Percentiles rank a stretch among this genome's conserved stretches.
phyloP scores from a whole-genome alignment of 1,140 invertebrate species.

The Meteorus sp. region DNA sequence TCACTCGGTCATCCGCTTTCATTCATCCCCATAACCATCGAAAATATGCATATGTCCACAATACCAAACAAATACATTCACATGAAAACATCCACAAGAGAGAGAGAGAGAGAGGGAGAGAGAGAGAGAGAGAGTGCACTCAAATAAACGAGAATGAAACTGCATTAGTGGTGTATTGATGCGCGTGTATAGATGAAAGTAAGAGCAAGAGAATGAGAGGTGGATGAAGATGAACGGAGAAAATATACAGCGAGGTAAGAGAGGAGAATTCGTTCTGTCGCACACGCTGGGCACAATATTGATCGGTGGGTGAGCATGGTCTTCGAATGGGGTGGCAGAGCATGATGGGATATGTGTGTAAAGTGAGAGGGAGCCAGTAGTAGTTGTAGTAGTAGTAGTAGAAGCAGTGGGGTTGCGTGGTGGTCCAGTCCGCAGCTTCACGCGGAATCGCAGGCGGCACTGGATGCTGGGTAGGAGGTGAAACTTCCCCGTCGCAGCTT shows the following conservation, averaged over 20 bases:
- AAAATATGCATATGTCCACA: no score
- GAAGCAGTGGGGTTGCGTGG: conserved; percentile 39
- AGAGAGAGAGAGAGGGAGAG: no score
- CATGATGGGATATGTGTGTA: conserved; percentile 7
- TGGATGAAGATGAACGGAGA: conserved; percentile 3
- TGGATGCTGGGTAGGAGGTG: neutral
- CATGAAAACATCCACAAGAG: no score
- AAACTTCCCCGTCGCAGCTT: conserved; percentile 17
- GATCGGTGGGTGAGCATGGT: conserved; percentile 53
- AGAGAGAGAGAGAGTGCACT: no score
- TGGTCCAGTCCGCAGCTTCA: conserved; percentile 56
- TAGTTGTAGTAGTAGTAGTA: conserved; percentile 36
- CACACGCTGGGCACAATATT: conserved; percentile 52
- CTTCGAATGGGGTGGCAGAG: conserved; percentile 42
- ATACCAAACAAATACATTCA: no score
- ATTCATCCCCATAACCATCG: neutral
- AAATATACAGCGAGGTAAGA: neutral
- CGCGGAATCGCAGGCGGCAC: conserved; percentile 44
- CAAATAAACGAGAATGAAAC: no score
- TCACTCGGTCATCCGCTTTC: neutral
- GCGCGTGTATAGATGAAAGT: neutral
- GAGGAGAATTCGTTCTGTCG: conserved; percentile 15
- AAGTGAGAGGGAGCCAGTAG: conserved; percentile 39
- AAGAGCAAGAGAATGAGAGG: conserved; percentile 2
- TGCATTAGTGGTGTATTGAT: neutral